A percentile compares a stretch with the other conserved stretches of the same genome.
These are phyloP conservation scores for Adineta ricciae DNA, from an alignment of 2,888 invertebrate species.

Conservation along the genomic window DNA sequence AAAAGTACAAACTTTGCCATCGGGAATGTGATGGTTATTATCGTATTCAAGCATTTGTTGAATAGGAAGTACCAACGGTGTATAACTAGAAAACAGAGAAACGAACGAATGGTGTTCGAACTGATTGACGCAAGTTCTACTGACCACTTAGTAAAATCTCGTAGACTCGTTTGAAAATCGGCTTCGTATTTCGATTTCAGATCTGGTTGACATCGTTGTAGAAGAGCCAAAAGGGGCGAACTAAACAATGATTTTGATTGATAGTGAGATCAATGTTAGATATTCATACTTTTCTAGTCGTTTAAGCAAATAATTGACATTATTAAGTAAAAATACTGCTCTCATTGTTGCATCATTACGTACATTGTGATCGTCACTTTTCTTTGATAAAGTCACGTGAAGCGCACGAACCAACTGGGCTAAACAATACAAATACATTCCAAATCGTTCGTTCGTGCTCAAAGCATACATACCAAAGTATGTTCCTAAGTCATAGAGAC, in stretches of 20 bases:
- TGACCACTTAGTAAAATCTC: not conserved
- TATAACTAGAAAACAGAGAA: not conserved
- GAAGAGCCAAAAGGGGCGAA: not conserved
- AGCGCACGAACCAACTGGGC: not conserved
- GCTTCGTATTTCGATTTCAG: not conserved
- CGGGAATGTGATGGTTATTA: not conserved
- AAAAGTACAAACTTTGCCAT: not conserved
- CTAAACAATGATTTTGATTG: not conserved
- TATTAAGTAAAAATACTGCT: not conserved
- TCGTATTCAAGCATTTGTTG: slow-evolving; percentile 16
- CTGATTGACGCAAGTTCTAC: too few relatives aligned
- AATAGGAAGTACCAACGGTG: not conserved
- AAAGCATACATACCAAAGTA: not conserved
- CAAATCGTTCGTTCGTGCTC: not conserved
- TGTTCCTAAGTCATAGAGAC: not conserved
- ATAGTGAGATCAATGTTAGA: too few relatives aligned
- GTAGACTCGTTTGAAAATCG: not conserved
- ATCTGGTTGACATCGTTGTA: not conserved
- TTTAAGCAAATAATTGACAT: not conserved
- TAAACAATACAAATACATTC: not conserved
- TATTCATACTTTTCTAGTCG: slow-evolving; percentile 17
- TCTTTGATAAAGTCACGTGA: not conserved
- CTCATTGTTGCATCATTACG: slow-evolving; percentile 13
- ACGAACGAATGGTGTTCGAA: not conserved
- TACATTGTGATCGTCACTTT: not conserved